Evolutionary conservation across 2,888 invertebrate genomes (phyloP).

Genomic region (Epirrhoe tristata): DNA sequence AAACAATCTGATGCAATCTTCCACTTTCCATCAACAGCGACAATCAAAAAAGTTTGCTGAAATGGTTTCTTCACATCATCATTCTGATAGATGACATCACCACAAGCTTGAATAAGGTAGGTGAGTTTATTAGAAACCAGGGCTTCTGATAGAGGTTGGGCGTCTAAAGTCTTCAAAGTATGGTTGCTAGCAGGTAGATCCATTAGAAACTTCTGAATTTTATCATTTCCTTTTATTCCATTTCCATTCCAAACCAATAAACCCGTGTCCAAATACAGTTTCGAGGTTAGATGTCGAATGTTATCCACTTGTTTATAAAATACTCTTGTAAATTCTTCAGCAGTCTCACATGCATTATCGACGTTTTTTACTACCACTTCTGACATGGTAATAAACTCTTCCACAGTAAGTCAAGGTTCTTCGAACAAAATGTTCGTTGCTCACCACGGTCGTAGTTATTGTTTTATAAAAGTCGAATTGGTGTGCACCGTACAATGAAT

Average conservation of each 20-base stretch:
- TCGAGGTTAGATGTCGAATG: conserved; percentile 92
- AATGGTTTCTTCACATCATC: conserved; percentile 87
- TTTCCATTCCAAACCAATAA: conserved; percentile 98
- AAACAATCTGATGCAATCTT: conserved; percentile 96
- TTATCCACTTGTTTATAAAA: conserved; percentile 96
- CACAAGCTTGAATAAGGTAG: conserved; percentile 93
- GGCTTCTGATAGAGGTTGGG: conserved; percentile 93
- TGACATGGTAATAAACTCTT: conserved; percentile 57
- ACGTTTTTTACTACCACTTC: conserved; percentile 87
- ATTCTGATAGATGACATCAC: conserved; percentile 90
- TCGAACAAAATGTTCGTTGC: neutral
- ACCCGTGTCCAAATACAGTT: conserved; percentile 93
- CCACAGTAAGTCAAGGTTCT: neutral
- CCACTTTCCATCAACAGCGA: conserved; percentile 96
- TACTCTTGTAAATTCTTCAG: conserved; percentile 94
- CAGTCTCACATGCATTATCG: conserved; percentile 93
- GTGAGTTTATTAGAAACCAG: conserved; percentile 92
- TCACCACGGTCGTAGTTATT: neutral
- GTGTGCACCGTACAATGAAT: neutral
- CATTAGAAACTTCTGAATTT: conserved; percentile 94
- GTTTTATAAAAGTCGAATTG: too few relatives aligned
- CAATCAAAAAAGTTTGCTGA: conserved; percentile 94
- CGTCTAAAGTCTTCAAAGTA: conserved; percentile 91
- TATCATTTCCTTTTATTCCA: conserved; percentile 91
- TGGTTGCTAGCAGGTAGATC: conserved; percentile 94